Conservation (phyloP, 53 echinoderm and acorn worm genomes). For the Stichopus horrens region DNA sequence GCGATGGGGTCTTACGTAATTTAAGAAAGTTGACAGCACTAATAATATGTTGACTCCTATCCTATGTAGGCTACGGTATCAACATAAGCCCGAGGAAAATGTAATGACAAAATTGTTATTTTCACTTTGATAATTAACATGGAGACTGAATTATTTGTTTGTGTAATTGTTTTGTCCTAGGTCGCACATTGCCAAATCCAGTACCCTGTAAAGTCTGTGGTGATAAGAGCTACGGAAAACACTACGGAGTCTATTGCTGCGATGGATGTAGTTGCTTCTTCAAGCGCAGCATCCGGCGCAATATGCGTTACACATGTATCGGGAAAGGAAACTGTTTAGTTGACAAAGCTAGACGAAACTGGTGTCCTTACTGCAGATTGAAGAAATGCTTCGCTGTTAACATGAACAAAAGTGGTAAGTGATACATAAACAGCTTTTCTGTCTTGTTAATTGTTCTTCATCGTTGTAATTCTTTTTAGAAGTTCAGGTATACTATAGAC, state of each 20-base stretch:
- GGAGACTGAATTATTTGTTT: not conserved
- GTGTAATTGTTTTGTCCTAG: conserved; percentile 30
- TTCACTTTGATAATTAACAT: too few relatives aligned
- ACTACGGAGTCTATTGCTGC: conserved; percentile 99
- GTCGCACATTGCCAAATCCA: conserved; percentile 93
- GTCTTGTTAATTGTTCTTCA: not conserved
- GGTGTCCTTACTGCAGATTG: conserved; percentile 96
- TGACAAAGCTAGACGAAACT: conserved; percentile 92
- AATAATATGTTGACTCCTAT: too few relatives aligned
- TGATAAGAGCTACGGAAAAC: conserved; percentile 98
- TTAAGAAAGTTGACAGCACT: too few relatives aligned
- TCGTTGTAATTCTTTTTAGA: not conserved
- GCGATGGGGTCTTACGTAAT: too few relatives aligned
- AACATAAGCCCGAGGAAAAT: too few relatives aligned
- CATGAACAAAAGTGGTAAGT: conserved; percentile 97
- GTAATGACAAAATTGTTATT: too few relatives aligned
- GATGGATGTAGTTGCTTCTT: conserved; percentile 98
- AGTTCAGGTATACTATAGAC: too few relatives aligned
- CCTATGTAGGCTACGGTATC: too few relatives aligned
- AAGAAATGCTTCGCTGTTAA: conserved; percentile 96
- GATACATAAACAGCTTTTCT: not conserved
- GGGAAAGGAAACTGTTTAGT: conserved; percentile 96
- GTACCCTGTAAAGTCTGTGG: conserved; percentile 94
- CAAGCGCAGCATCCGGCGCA: conserved; percentile 93
- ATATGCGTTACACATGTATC: conserved; percentile 97